Conservation (phyloP, 1,140 invertebrate genomes). For the Apis cerana region DNA sequence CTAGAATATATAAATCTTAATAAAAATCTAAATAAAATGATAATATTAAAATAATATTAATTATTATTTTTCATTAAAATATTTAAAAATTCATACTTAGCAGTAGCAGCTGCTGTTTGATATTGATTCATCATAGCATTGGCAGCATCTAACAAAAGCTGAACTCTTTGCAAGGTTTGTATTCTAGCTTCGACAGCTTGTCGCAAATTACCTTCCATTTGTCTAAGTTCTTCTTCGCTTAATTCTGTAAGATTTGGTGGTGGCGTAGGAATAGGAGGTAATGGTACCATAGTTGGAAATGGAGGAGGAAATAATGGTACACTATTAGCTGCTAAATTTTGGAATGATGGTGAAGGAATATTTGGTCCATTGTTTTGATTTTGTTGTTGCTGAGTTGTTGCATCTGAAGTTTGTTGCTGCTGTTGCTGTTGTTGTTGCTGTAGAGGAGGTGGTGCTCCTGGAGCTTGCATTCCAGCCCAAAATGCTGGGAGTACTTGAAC, state of each 20-base stretch:
- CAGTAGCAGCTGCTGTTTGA: slow-evolving; percentile 75
- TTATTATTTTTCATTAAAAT: not conserved
- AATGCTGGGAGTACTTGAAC: slow-evolving; percentile 72
- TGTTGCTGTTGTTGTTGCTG: slow-evolving; percentile 42
- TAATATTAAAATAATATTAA: slow-evolving; percentile 14
- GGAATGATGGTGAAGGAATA: slow-evolving; percentile 65
- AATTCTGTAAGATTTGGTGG: slow-evolving; percentile 87
- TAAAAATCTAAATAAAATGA: not conserved
- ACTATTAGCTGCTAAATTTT: slow-evolving; percentile 71
- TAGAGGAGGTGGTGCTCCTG: slow-evolving; percentile 55
- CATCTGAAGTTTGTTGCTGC: slow-evolving; percentile 30
- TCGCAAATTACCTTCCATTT: slow-evolving; percentile 94
- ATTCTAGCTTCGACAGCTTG: slow-evolving; percentile 95
- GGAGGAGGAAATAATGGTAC: slow-evolving; percentile 82
- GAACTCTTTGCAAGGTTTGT: slow-evolving; percentile 80
- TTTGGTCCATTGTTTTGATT: slow-evolving; percentile 66
- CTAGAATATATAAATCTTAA: slow-evolving; percentile 56
- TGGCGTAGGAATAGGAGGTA: slow-evolving; percentile 88
- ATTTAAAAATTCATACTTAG: slow-evolving; percentile 68
- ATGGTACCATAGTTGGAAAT: slow-evolving; percentile 84
- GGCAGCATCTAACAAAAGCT: slow-evolving; percentile 77
- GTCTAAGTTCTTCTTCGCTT: slow-evolving; percentile 90
- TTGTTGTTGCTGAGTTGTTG: slow-evolving; percentile 40
- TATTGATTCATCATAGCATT: slow-evolving; percentile 80
- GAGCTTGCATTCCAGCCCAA: slow-evolving; percentile 74